Evolutionary conservation across 1,140 invertebrate species (phyloP), one percentile per base, ranked within the genome.

Genomic region (Protaetia brevitarsis): DNA sequence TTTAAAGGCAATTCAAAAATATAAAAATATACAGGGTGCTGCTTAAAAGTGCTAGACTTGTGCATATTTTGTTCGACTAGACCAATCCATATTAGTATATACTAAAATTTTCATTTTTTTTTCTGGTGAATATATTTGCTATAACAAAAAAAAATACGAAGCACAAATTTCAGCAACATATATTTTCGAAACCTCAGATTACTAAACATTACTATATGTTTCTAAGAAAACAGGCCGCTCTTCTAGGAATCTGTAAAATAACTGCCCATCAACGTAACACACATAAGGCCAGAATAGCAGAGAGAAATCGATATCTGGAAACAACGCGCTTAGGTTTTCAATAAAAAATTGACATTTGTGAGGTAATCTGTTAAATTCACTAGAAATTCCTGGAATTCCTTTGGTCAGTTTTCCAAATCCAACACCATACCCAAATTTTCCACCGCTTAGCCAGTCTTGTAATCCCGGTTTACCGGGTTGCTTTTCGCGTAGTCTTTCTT

Each of bases 241-340:
- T 21, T 51, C 45, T 16, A 36, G 3, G 34, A 66, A 66, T 28
- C 68, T 74, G 29, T 74, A 76, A 58, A 69, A 74, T 2, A 74
- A 61, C 16, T 74, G 74, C 1, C 73, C 74, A 34, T 71, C 66
- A 31, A 51, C 67, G 51, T 68, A 76, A 64, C 71, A 74, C 11
- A 69, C 72, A 34, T 73, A 76, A 7, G 74, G 74, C 26, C 72
- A 51, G 26, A 74, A 63, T 34, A 72, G 51, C 21, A 58, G 31
- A 2, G 69, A 66, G 10, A 74, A 67, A 70, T 76, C 72, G 13
- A 72, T 60, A 30, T 74, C 71, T 0, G 73, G 73, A 69, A 74
- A 76, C 62, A 71, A 71, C 59, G 58, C 67, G 2, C 36, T 62
- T 4, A 76, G 11, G n/a, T 70, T 31, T 51, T 76, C 73, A 45